Evolutionary conservation across 2,113 vertebrate genomes (phyloP).

Genomic region (Castor canadensis): DNA sequence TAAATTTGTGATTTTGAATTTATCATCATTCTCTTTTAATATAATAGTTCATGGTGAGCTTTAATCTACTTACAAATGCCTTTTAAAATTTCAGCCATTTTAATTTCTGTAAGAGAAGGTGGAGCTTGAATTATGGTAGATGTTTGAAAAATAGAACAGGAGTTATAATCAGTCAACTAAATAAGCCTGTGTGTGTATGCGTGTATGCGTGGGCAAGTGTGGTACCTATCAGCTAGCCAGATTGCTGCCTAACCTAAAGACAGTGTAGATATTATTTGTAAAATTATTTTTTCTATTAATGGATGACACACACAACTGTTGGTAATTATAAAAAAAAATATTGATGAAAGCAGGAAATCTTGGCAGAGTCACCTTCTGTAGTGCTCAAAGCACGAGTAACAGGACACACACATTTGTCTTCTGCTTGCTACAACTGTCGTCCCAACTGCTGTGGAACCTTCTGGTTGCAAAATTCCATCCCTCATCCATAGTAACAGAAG

Average conservation of each 20-base stretch:
- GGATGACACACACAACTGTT: constrained; percentile 32
- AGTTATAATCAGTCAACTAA: constrained; percentile 42
- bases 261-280: constrained; percentile 17
- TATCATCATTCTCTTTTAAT: not conserved
- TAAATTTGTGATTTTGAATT: not conserved
- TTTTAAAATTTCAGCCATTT: constrained; percentile 33
- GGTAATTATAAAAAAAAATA: constrained; percentile 66
- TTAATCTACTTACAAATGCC: not conserved
- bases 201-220: no score
- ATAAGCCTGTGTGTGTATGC: not conserved
- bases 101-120: constrained; percentile 34
- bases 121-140: constrained; percentile 24
- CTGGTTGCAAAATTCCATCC: constrained; percentile 79
- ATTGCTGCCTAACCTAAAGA: constrained; percentile 49
- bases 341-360: constrained; percentile 65
- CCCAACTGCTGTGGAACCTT: constrained; percentile 78
- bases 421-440: constrained; percentile 69
- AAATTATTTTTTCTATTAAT: constrained; percentile 12
- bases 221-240: constrained; percentile 6
- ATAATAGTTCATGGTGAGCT: not conserved
- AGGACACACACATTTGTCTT: constrained; percentile 77
- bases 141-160: constrained; percentile 18
- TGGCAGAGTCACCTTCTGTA: constrained; percentile 43
- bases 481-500: constrained; percentile 75
- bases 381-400: constrained; percentile 57